A percentile compares a stretch with the other conserved stretches of the same genome.
These are phyloP conservation scores for Rana temporaria DNA, from an alignment of 2,113 vertebrate species.

Conservation along the genomic window DNA sequence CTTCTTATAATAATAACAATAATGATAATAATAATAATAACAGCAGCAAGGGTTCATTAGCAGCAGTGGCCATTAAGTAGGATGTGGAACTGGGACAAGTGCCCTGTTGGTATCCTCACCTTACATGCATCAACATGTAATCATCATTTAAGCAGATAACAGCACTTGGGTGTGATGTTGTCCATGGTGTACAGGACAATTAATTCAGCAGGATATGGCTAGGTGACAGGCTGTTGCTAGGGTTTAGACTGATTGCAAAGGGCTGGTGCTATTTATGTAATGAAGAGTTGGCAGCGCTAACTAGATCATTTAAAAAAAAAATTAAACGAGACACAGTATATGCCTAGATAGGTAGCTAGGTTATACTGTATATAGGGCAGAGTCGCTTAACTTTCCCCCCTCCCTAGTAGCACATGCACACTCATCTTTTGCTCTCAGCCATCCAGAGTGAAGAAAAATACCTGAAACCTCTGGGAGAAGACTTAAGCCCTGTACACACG, in stretches of 20 bases:
- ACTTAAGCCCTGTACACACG: too few species aligned
- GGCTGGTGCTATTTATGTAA: background rate
- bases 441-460: too few species aligned
- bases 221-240: constrained; percentile 6
- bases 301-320: too few species aligned
- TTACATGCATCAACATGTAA: constrained; percentile 21
- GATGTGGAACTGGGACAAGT: constrained; percentile 36
- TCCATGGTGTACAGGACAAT: constrained; percentile 19
- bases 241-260: background rate
- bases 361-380: too few species aligned
- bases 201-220: constrained; percentile 21
- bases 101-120: constrained; percentile 39
- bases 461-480: too few species aligned
- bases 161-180: constrained; percentile 43
- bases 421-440: too few species aligned
- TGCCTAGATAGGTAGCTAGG: too few species aligned
- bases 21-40: constrained; percentile 48
- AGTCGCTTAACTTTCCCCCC: too few species aligned
- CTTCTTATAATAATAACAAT: constrained; percentile 41
- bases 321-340: background rate
- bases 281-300: background rate
- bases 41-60: constrained; percentile 38
- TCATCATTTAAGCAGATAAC: constrained; percentile 52
- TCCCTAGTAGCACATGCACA: too few species aligned
- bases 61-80: constrained; percentile 27